Base-by-base conservation (phyloP, 2,113 vertebrate genomes). In the Piprites chloris region DNA sequence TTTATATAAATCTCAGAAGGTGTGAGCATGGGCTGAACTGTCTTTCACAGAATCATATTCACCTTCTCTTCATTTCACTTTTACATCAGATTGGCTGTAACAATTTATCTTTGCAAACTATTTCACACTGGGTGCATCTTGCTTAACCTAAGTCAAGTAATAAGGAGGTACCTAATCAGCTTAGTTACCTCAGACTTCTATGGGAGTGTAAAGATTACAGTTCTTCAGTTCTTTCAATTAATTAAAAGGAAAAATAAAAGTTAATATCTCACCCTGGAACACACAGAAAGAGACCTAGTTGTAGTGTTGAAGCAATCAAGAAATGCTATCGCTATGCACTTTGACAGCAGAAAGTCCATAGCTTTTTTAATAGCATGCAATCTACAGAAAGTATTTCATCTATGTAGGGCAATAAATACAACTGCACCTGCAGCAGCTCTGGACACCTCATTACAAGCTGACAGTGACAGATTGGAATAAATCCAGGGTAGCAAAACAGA, bases 381-480 rank as follows among this genome's bases (percentile, higher is more conserved):
- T 74, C 50, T 74, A 63, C 68, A 75, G 52, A 83, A 32, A 8
- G 19, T 53, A 77, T 86, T 92, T 95, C 5, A 50, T 91, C 75
- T 80, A 4, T 19, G 50, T 67, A 61, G 56, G 59, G 41, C 33
- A 80, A 86, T 86, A 94, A 95, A 94, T 88, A 89, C 59, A 86
- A 49, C 78, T 55, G 56, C 30, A 93, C 24, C 41, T 96, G 47
- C 52, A 77, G 42, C 76, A 52, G 21, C 56, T 86, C 78, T 86
- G 90, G 76, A 92, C 68, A 82, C 84, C 82, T 96, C 76, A 61
- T 93, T 93, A 86, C 52, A 90, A 9, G 14, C 33, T 58, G 61
- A 84, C 47, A 68, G 65, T 68, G 68, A 95, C 52, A 93, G 37
- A 92, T 44, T 35, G 76, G 75, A 96, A 78, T 56, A 72, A 86